Evolutionary conservation across 2,888 invertebrate genomes (phyloP).

Genomic region (Ophion ellenae): DNA sequence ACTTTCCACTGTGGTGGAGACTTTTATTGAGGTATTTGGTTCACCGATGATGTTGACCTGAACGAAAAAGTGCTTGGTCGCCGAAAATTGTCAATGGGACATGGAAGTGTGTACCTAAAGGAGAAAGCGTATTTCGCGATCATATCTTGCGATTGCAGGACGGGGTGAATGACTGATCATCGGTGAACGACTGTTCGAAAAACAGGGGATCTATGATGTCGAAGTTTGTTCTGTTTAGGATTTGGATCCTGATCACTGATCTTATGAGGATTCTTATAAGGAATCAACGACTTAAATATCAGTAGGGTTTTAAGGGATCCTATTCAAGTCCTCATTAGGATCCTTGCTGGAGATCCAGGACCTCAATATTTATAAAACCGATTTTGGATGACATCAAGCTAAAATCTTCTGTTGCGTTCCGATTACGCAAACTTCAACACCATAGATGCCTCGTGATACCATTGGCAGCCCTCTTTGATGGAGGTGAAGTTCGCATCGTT

Average conservation of each 20-base stretch:
- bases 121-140: conserved; percentile 52
- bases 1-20: background rate
- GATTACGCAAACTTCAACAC: no score
- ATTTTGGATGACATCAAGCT: no score
- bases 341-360: no score
- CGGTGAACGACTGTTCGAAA: background rate
- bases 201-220: background rate
- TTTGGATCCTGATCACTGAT: background rate
- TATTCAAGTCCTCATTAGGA: background rate
- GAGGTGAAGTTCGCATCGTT: no score
- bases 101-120: conserved; percentile 36
- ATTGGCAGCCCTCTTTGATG: no score
- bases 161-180: conserved; percentile 5
- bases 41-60: background rate
- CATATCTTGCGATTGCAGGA: conserved; percentile 17
- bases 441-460: no score
- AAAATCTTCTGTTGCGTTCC: no score
- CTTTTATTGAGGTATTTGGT: background rate
- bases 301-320: background rate
- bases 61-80: background rate
- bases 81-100: conserved; percentile 19
- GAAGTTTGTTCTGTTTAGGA: background rate
- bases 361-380: no score
- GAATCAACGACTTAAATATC: background rate
- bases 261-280: background rate